Conservation (phyloP, 1,140 invertebrate genomes). For the Ptiloglossa arizonensis region DNA sequence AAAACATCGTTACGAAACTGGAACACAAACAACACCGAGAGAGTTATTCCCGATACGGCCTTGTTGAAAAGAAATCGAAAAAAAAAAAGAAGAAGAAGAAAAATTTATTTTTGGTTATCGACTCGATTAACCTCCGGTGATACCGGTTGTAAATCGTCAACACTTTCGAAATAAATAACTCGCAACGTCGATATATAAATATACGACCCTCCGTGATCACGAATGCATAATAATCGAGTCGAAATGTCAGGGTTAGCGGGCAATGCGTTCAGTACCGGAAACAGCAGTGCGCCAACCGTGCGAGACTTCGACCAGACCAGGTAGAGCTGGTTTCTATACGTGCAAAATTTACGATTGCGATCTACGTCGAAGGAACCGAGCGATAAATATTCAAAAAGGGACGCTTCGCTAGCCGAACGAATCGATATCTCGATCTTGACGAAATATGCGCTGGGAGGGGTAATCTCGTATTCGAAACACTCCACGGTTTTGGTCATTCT, state of each 20-base stretch:
- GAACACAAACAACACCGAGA: neutral
- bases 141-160: neutral
- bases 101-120: conserved; percentile 16
- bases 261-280: neutral
- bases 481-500: neutral
- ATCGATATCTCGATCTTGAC: neutral
- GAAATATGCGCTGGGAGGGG: neutral
- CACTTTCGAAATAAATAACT: conserved; percentile 26
- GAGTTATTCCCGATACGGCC: neutral
- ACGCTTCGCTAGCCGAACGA: neutral
- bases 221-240: conserved; percentile 31
- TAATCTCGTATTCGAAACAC: neutral
- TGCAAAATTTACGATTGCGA: neutral
- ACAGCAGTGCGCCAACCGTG: neutral
- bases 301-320: neutral
- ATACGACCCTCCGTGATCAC: neutral
- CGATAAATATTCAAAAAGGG: conserved; percentile 18
- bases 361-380: neutral
- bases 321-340: neutral
- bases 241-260: conserved; percentile 32
- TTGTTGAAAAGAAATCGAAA: too few relatives aligned
- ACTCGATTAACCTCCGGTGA: neutral
- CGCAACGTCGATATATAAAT: neutral
- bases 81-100: neutral
- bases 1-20: neutral